phyloP scores from a whole-genome alignment of 1,140 invertebrate species.

The Saxidomus purpurata region DNA sequence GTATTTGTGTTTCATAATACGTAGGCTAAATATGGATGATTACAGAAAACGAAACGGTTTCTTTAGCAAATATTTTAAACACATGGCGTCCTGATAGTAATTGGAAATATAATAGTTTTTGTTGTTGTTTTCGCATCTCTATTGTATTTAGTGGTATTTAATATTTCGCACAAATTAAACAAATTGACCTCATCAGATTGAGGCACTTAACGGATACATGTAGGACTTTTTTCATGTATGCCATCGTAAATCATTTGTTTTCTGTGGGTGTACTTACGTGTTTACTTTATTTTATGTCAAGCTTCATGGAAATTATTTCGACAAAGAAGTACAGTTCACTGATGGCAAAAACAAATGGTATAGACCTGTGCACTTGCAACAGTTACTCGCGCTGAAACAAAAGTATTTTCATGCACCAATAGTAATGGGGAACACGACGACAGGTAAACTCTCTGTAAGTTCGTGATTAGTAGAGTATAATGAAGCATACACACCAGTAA shows the following conservation, averaged over 20 bases:
- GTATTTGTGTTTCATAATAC: too few species aligned
- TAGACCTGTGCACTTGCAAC: conserved; percentile 17
- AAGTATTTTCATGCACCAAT: conserved; percentile 25
- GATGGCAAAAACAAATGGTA: conserved; percentile 13
- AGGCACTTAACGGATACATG: not conserved
- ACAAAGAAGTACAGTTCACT: not conserved
- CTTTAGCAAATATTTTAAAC: too few species aligned
- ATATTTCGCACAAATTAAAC: not conserved
- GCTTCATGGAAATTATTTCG: not conserved
- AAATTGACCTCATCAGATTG: not conserved
- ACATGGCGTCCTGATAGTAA: too few species aligned
- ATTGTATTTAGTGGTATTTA: too few species aligned
- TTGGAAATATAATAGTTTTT: too few species aligned
- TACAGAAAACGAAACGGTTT: too few species aligned
- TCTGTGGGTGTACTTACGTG: not conserved
- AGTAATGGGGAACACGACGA: conserved; percentile 55
- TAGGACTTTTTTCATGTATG: not conserved
- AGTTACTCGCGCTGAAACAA: conserved; percentile 29
- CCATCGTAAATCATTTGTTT: not conserved
- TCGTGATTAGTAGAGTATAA: too few species aligned
- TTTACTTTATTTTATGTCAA: not conserved
- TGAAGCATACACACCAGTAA: not conserved
- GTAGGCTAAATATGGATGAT: too few species aligned
- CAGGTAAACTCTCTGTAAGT: conserved; percentile 33
- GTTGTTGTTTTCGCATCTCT: too few species aligned